Evolutionary conservation across 2,888 invertebrate species (phyloP), one percentile per base, ranked within the genome.

Genomic region (Cataglyphis livida): DNA sequence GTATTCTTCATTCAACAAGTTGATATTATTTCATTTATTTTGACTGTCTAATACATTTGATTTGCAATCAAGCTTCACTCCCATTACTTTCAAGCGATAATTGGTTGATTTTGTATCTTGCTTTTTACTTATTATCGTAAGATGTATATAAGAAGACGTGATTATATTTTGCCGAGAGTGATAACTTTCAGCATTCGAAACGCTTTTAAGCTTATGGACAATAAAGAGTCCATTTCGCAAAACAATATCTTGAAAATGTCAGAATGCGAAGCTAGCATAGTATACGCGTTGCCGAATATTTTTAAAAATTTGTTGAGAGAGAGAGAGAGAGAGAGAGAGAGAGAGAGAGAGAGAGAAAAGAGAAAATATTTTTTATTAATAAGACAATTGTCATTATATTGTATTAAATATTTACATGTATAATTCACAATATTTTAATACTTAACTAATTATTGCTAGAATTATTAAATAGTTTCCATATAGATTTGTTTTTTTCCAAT

Each of bases 201-300:
- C 59, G 65, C 81, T 81, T 75, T 74, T 59, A 75, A 38, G n/a
- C 44, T 81, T 65, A 75, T 74, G 48, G 64, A 25, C 18, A 38
- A 25, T 44, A 9, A 12, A 71, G 48, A 44, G 15, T 65, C 21
- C 3, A 75, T 73, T 6, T 4, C 4, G 21, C 15, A 44, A 12
- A 65, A 38, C n/a, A 65, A 64, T 21, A 57, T 57, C 21, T 54
- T 59, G 10, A 32, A 18, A 76, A 18, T 15, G 21, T 44, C 3
- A 18, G n/a, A 35, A 12, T 65, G 12, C 41, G 32, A 9, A 25
- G 38, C 12, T 10, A 15, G 9, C 1, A n/a, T 9, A 32, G 2
- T 28, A 35, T 44, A 10, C 10, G n/a, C 18, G n/a, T 61, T 57
- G 21, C 4, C 18, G 25, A 70, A 48, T 44, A 32, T 25, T 5